Evolutionary conservation across 2,113 vertebrate genomes (phyloP).

Genomic region (Mus pahari): DNA sequence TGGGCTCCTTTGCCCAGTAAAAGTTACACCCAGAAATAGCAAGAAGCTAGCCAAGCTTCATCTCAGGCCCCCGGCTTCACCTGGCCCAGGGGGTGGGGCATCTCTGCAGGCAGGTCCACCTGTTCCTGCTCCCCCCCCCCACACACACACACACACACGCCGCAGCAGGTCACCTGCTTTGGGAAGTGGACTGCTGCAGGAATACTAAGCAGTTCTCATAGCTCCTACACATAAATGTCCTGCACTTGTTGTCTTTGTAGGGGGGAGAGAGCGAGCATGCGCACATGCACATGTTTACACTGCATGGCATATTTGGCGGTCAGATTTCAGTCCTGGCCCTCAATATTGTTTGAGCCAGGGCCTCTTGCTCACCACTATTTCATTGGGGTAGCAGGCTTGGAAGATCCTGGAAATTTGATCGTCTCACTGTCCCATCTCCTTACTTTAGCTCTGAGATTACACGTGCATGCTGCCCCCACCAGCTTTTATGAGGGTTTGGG

Average conservation of each 20-base stretch:
- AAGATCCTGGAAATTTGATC: background rate
- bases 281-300: too few species aligned
- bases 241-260: background rate
- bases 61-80: background rate
- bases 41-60: background rate
- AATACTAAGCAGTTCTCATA: rapidly evolving
- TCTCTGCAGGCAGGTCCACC: background rate
- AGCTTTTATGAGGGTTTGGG: background rate
- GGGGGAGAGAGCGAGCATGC: too few species aligned
- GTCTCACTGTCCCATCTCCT: background rate
- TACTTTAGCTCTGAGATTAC: background rate
- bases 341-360: background rate
- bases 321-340: background rate
- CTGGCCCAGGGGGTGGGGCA: rapidly evolving
- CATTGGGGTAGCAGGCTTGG: background rate
- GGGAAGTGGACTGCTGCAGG: background rate
- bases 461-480: background rate
- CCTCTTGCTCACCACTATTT: background rate
- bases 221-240: background rate
- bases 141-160: too few species aligned
- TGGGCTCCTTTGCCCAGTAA: background rate
- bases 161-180: background rate
- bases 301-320: background rate
- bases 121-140: background rate
- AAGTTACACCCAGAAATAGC: background rate